These are phyloP conservation scores for Siphlonurus alternatus DNA, from an alignment of 2,888 invertebrate species.

Conservation along the genomic window DNA sequence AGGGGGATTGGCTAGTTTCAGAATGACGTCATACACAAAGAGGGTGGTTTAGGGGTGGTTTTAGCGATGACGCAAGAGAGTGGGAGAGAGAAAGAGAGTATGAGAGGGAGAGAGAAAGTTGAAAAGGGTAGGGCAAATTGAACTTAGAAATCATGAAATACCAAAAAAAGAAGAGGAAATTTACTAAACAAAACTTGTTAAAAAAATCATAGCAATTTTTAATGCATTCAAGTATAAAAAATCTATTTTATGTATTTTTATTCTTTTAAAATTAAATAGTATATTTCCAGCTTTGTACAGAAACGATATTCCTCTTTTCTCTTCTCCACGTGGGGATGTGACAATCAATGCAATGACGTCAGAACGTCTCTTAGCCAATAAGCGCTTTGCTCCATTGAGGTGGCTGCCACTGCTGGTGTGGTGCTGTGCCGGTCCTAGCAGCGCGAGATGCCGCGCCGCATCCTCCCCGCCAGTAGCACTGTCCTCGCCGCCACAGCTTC, in stretches of 20 bases:
- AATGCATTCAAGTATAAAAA: not conserved
- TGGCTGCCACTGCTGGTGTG: constrained; percentile 13
- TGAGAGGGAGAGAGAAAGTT: not conserved
- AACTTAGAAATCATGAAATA: not conserved
- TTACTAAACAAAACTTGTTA: not conserved
- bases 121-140: not conserved
- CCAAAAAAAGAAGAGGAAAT: not conserved
- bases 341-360: constrained; percentile 63
- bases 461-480: not conserved
- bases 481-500: no score
- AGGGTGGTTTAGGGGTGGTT: not conserved
- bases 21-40: not conserved
- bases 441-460: not conserved
- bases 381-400: constrained; percentile 46
- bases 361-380: constrained; percentile 41
- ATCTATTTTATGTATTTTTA: not conserved
- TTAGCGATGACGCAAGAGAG: not conserved
- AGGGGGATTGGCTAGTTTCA: not conserved
- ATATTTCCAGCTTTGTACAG: not conserved
- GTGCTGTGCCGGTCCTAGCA: not conserved
- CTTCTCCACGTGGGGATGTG: constrained; percentile 30
- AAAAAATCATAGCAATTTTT: not conserved
- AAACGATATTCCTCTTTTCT: not conserved
- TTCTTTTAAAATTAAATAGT: not conserved
- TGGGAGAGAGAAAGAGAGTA: not conserved